phyloP scores from a whole-genome alignment of 2,888 invertebrate species.

The Dolichopus griseipennis region DNA sequence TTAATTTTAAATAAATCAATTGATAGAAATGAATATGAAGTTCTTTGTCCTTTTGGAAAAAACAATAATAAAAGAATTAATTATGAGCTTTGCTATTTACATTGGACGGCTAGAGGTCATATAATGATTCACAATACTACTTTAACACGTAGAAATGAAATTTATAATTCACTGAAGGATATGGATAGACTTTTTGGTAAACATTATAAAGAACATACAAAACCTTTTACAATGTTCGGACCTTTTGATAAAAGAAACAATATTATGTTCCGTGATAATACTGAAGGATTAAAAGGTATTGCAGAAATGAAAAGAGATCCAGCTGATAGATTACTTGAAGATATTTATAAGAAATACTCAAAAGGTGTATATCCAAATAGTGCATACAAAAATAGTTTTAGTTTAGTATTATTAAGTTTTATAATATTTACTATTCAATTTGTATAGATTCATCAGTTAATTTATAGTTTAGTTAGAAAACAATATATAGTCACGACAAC shows the following conservation, averaged over 20 bases:
- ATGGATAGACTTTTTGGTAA: constrained; percentile 64
- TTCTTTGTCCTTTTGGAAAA: constrained; percentile 50
- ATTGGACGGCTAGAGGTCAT: constrained; percentile 62
- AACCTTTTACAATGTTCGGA: constrained; percentile 62
- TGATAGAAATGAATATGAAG: constrained; percentile 44
- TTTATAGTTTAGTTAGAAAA: too few species aligned
- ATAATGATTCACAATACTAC: constrained; percentile 52
- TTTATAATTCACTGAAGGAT: constrained; percentile 58
- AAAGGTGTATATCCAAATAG: constrained; percentile 27
- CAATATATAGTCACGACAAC: background rate
- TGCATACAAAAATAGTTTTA: background rate
- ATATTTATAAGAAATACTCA: constrained; percentile 34
- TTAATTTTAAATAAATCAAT: constrained; percentile 43
- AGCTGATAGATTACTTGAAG: constrained; percentile 36
- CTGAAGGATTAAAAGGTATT: constrained; percentile 33
- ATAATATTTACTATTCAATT: background rate
- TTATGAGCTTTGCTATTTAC: constrained; percentile 50
- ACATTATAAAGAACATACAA: constrained; percentile 48
- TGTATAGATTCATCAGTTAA: background rate
- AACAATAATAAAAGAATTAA: constrained; percentile 30
- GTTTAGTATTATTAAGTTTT: background rate
- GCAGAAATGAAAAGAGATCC: constrained; percentile 33
- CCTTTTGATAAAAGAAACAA: constrained; percentile 54
- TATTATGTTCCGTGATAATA: constrained; percentile 51
- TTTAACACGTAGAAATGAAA: constrained; percentile 54